Base-by-base conservation (phyloP, 2,797 vertebrate genomes). In the Halcyon leucocephala region DNA sequence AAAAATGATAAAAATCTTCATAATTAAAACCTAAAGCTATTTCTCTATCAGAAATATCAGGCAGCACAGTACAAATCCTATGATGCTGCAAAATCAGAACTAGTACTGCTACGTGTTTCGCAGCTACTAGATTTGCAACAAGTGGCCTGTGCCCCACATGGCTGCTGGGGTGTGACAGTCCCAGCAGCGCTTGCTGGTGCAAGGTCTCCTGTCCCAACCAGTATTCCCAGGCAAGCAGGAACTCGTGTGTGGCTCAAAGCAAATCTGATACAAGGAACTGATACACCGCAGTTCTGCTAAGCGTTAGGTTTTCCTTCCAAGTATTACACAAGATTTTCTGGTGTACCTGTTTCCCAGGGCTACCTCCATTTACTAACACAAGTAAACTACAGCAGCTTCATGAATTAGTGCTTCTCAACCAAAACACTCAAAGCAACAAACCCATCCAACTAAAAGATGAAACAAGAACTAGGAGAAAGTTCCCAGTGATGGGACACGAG, bases 141-240 rank as follows among this genome's bases (percentile, higher is more conserved):
- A 82, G 58, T 28, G 61, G 31, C 72, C 49, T 58, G 29, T 60
- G 79, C 87, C 70, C 66, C 66, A 72, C 7, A 90, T 86, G 72
- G 3, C 62, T 84, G 1, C 1, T 24, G 51, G 82, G 84, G 94
- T 80, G 89, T 77, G 65, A 95, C 88, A 73, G 29, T 20, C 57
- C 86, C 83, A 66, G 64, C 44, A 80, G n/a, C 8, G 46, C 74
- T 46, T 67, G 67, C 77, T 84, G 64, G 48, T 66, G 31, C 71
- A 84, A 86, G 55, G 7, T 77, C 62, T 93, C 51, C 1, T 42
- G 77, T 70, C 73, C 61, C 35, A 90, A 90, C 96, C 79, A 66
- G 90, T n/a, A 71, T 25, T 83, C 62, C 77, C 77, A 64, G 77
- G 82, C 82, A 70, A 96, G 82, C 95, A 93, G 74, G 88, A 87